phyloP scores from a whole-genome alignment of 2,797 vertebrate genomes.

The Buceros bicornis region DNA sequence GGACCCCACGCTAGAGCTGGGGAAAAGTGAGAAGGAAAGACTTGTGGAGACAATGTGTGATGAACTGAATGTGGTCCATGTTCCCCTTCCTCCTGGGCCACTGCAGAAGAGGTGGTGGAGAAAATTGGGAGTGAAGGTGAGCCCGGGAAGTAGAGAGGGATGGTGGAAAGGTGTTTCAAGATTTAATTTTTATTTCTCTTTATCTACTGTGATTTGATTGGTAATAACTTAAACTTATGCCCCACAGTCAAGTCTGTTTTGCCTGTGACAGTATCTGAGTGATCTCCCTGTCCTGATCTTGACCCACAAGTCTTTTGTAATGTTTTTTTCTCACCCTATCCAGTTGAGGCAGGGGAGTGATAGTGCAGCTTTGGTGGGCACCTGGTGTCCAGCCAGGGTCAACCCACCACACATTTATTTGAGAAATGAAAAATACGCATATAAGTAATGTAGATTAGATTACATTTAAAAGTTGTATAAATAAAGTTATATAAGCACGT shows the following conservation, averaged over 20 bases:
- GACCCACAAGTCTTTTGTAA: not conserved
- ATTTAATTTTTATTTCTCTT: not conserved
- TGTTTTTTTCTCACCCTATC: not conserved
- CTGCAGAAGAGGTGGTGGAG: not conserved
- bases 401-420: not conserved
- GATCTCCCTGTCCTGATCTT: not conserved
- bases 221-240: not conserved
- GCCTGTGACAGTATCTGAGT: not conserved
- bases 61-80: not conserved
- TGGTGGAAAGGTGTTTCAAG: not conserved
- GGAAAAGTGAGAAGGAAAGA: not conserved
- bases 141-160: no score
- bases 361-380: not conserved
- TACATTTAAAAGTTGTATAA: not conserved
- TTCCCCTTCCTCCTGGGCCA: accelerated
- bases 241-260: not conserved
- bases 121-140: not conserved
- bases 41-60: not conserved
- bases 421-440: not conserved
- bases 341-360: not conserved
- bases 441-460: not conserved
- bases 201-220: not conserved
- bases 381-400: not conserved
- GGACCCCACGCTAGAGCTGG: not conserved
- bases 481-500: not conserved